A percentile compares a stretch with the other conserved stretches of the same genome.
Evolutionary conservation across 2,888 invertebrate species (phyloP).

Genomic region (Salticus scenicus): DNA sequence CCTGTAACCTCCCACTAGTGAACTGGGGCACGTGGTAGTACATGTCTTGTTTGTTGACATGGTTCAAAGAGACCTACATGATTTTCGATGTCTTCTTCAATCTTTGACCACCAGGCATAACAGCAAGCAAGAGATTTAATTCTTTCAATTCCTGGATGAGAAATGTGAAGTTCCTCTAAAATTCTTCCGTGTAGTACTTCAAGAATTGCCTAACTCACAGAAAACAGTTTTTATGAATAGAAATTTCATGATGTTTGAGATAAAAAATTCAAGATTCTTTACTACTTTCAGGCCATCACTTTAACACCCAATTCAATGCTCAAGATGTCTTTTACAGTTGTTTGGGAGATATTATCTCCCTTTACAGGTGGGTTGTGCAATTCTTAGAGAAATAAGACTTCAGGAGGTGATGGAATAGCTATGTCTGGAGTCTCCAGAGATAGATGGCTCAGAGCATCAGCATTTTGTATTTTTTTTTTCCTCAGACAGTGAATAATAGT

Average conservation of each 20-base stretch:
- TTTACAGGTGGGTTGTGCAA: too few relatives aligned
- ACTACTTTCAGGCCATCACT: too few relatives aligned
- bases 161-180: not conserved
- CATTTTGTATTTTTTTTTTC: not conserved
- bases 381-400: too few relatives aligned
- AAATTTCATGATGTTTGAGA: not conserved
- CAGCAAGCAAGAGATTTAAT: not conserved
- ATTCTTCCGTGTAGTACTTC: not conserved
- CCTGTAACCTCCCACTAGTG: too few relatives aligned
- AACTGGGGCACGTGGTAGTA: not conserved
- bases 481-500: not conserved
- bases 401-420: too few relatives aligned
- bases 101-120: not conserved
- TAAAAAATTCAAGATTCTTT: too few relatives aligned
- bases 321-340: too few relatives aligned
- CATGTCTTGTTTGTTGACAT: not conserved
- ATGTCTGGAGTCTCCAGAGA: too few relatives aligned
- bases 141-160: not conserved
- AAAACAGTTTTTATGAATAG: not conserved
- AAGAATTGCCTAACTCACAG: not conserved
- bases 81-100: not conserved
- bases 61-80: not conserved
- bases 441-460: constrained; percentile 1
- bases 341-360: too few relatives aligned
- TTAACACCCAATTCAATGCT: too few relatives aligned